Conservation (phyloP, 2,113 vertebrate genomes). For the Acrocephalus arundinaceus region DNA sequence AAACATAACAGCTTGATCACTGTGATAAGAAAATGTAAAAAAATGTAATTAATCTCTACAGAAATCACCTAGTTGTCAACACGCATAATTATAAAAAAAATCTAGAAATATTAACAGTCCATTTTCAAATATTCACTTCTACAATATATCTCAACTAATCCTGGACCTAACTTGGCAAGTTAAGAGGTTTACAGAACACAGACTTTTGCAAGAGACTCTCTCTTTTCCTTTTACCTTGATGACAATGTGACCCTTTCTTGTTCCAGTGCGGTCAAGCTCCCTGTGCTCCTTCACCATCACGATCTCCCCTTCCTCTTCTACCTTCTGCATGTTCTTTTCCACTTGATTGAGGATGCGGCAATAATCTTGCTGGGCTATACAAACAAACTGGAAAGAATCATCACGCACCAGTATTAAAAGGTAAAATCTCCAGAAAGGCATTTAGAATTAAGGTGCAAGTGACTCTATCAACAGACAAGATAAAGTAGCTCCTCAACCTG, state of each 20-base stretch:
- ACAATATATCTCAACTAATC: not conserved
- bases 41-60: not conserved
- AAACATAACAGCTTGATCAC: not conserved
- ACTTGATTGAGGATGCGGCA: constrained; percentile 99
- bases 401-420: not conserved
- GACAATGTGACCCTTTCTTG: constrained; percentile 98
- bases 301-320: constrained; percentile 98
- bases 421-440: not conserved
- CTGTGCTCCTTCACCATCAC: constrained; percentile 99
- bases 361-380: constrained; percentile 98
- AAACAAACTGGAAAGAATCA: constrained; percentile 89
- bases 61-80: not conserved
- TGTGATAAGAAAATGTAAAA: not conserved
- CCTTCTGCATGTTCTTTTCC: constrained; percentile 99
- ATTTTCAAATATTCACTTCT: not conserved
- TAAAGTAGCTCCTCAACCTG: not conserved
- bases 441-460: constrained; percentile 4
- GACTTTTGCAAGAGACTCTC: not conserved
- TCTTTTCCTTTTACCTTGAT: constrained; percentile 85
- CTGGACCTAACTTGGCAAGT: not conserved
- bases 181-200: not conserved
- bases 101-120: not conserved
- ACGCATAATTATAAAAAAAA: not conserved
- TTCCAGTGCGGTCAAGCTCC: constrained; percentile 95
- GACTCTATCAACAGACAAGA: constrained; percentile 21